Percentiles rank a stretch among this genome's conserved stretches.
These are phyloP conservation scores for Latrodectus elegans DNA, from an alignment of 2,888 invertebrate genomes.

Conservation along the genomic window DNA sequence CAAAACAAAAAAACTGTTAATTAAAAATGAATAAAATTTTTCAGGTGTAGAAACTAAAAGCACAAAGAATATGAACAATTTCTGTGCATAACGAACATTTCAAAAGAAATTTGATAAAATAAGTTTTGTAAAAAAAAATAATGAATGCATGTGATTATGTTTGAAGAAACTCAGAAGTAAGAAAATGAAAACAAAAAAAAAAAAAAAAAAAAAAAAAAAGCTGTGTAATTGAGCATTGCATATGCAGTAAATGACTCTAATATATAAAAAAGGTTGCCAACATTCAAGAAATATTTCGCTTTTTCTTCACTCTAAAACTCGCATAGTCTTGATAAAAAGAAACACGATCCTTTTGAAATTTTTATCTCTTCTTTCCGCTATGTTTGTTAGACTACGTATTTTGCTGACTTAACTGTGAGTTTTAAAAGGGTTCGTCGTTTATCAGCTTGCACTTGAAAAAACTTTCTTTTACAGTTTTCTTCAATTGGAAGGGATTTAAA, in stretches of 20 bases:
- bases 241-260: constrained; percentile 23
- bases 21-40: constrained; percentile 19
- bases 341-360: constrained; percentile 44
- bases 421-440: constrained; percentile 47
- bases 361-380: constrained; percentile 40
- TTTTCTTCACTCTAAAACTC: constrained; percentile 42
- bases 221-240: constrained; percentile 51
- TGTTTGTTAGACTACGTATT: constrained; percentile 33
- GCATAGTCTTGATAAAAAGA: constrained; percentile 54
- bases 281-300: constrained; percentile 41
- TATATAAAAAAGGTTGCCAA: constrained; percentile 24
- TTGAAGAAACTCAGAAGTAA: constrained; percentile 7
- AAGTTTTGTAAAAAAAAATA: background rate
- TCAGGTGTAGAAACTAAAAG: constrained; percentile 9
- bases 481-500: background rate
- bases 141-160: constrained; percentile 45
- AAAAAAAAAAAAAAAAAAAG: constrained; percentile 19
- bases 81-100: constrained; percentile 3
- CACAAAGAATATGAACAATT: background rate
- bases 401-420: constrained; percentile 55
- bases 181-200: constrained; percentile 13
- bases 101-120: constrained; percentile 9
- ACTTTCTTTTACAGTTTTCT: background rate
- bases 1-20: no score
- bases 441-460: constrained; percentile 31